Percentiles rank a stretch among this genome's conserved stretches.
Conservation (phyloP, 2,113 vertebrate genomes). For the Balaeniceps rex region DNA sequence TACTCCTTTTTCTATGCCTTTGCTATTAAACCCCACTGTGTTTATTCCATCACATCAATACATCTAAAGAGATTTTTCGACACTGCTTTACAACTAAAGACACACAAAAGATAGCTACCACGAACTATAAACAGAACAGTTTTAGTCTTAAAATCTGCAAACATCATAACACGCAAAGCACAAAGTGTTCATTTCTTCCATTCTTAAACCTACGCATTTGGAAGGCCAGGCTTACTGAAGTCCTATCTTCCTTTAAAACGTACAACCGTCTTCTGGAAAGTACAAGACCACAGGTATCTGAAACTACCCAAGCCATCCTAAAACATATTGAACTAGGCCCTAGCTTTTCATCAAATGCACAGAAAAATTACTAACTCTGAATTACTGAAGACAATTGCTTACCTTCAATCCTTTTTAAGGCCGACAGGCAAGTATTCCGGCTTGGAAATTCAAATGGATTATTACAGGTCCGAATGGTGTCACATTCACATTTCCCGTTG, state of each 20-base stretch:
- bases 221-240: not conserved
- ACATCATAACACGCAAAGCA: not conserved
- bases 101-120: not conserved
- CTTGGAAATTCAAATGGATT: conserved; percentile 89
- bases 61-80: not conserved
- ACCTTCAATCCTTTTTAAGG: conserved; percentile 90
- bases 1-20: not conserved
- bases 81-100: not conserved
- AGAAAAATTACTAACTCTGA: not conserved
- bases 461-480: conserved; percentile 87
- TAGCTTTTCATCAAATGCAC: not conserved
- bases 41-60: not conserved
- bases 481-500: conserved; percentile 86
- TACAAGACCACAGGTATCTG: not conserved
- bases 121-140: fast-evolving
- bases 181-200: not conserved
- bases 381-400: conserved; percentile 48
- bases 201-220: not conserved
- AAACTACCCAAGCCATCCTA: not conserved
- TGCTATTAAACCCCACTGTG: not conserved
- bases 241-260: not conserved
- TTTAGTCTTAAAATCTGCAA: not conserved
- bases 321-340: not conserved
- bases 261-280: not conserved
- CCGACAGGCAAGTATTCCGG: conserved; percentile 83